Conservation (phyloP, 2,113 vertebrate species). For the Rhipidura dahli region DNA sequence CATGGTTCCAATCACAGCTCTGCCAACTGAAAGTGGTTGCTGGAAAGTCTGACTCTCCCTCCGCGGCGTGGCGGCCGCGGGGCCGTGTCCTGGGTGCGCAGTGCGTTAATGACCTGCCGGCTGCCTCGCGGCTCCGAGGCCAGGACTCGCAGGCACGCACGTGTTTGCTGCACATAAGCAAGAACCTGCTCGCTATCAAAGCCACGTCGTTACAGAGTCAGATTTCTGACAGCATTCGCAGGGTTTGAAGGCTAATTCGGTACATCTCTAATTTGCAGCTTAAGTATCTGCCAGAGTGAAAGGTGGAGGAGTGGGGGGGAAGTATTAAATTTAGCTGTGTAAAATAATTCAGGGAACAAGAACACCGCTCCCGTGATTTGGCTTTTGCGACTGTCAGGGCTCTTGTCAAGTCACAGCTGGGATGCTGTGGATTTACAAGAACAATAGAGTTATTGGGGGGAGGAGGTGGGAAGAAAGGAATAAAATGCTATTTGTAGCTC, state of each 20-base stretch:
- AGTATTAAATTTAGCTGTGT: constrained; percentile 16
- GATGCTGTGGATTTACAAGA: constrained; percentile 11
- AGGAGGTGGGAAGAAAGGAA: background rate
- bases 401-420: constrained; percentile 22
- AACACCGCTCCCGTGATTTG: background rate
- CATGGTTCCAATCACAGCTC: constrained; percentile 75
- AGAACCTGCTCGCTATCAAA: constrained; percentile 52
- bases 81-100: background rate
- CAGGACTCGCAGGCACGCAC: background rate
- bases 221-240: constrained; percentile 22
- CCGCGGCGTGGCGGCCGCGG: background rate
- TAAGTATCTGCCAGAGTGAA: constrained; percentile 29
- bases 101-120: constrained; percentile 48
- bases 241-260: constrained; percentile 52
- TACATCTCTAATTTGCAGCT: constrained; percentile 53
- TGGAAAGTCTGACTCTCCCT: constrained; percentile 76
- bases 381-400: constrained; percentile 28
- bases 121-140: constrained; percentile 23
- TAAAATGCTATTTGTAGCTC: constrained; percentile 37
- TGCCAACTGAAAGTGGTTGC: constrained; percentile 73
- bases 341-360: constrained; percentile 14
- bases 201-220: constrained; percentile 32
- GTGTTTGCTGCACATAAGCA: background rate
- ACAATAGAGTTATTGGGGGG: constrained; percentile 41
- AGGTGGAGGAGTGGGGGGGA: background rate